Evolutionary conservation across 2,797 vertebrate species (phyloP).

Genomic region (Rhyacichthys aspro): DNA sequence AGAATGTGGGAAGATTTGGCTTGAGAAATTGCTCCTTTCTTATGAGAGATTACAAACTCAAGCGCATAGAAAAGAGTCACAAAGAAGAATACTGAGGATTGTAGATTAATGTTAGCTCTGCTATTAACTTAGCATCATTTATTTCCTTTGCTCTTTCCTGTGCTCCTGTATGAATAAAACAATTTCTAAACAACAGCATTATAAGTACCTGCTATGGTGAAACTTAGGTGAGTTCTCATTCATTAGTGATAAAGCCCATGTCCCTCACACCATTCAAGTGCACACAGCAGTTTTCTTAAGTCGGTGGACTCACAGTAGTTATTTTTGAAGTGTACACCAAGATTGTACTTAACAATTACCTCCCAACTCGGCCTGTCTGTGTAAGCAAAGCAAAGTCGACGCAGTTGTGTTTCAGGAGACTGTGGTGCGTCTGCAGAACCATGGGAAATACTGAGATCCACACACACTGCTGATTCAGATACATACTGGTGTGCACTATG

Average conservation of each 20-base stretch:
- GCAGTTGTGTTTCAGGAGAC: conserved; percentile 68
- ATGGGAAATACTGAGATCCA: conserved; percentile 64
- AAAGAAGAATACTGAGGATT: too few relatives aligned
- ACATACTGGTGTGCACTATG: not conserved
- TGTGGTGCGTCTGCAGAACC: conserved; percentile 54
- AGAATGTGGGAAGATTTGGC: conserved; percentile 35
- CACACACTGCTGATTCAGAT: conserved; percentile 51
- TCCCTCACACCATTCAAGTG: not conserved
- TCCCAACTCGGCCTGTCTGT: conserved; percentile 36
- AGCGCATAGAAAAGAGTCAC: too few relatives aligned
- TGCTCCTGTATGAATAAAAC: too few relatives aligned
- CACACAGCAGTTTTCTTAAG: conserved; percentile 24
- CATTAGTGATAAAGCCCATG: too few relatives aligned
- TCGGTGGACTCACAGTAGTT: conserved; percentile 23
- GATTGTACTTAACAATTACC: conserved; percentile 42
- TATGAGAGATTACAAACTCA: too few relatives aligned
- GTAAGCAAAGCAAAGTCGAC: conserved; percentile 67
- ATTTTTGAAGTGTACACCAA: conserved; percentile 22
- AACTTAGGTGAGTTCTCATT: too few relatives aligned
- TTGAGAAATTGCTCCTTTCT: too few relatives aligned
- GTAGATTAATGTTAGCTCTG: too few relatives aligned
- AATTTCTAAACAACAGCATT: too few relatives aligned
- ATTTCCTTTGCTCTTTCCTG: too few relatives aligned
- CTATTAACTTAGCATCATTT: too few relatives aligned
- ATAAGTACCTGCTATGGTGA: too few relatives aligned